These are phyloP conservation scores for Rostratula benghalensis DNA, from an alignment of 2,113 vertebrate genomes.

Conservation along the genomic window DNA sequence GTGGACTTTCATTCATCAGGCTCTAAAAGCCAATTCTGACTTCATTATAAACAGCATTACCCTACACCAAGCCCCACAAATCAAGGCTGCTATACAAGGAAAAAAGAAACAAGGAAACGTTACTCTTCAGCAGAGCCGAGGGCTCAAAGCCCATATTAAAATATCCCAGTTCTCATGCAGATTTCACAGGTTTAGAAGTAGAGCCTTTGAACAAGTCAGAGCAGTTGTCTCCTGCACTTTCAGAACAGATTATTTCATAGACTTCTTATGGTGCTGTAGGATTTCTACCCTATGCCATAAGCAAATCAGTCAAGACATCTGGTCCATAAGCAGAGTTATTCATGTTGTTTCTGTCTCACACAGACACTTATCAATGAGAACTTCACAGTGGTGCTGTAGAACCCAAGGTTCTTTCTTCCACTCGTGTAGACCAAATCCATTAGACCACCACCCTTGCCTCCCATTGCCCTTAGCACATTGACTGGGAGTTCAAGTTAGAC, in stretches of 20 bases:
- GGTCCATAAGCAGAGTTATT: not conserved
- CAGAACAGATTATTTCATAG: not conserved
- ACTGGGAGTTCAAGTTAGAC: not conserved
- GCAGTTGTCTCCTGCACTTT: not conserved
- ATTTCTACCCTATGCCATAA: not conserved
- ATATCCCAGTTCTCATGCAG: not conserved
- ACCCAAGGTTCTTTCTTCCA: not conserved
- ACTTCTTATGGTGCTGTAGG: not conserved
- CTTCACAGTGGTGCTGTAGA: not conserved
- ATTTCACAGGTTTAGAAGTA: not conserved
- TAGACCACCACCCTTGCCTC: not conserved
- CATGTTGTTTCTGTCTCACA: not conserved
- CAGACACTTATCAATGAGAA: not conserved
- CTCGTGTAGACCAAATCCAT: not conserved
- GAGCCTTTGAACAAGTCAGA: not conserved
- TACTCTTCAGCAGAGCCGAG: not conserved
- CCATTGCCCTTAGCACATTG: not conserved
- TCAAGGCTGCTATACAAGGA: slow-evolving; percentile 5
- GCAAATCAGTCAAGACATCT: not conserved
- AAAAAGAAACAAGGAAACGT: not conserved
- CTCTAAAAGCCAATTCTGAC: slow-evolving; percentile 66
- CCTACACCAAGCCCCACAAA: slow-evolving; percentile 59
- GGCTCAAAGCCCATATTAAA: not conserved
- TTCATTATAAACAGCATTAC: slow-evolving; percentile 67
- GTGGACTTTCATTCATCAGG: slow-evolving; percentile 73